Conservation (phyloP, 1,140 invertebrate genomes). For the honey bee (Apis mellifera) region Amel_HAv3.1 CM009937.2:7773001-7773500, state of each 20-base stretch:
- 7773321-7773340: conserved; percentile 90
- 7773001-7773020: neutral
- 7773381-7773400: neutral
- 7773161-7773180: neutral
- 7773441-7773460: too few relatives aligned
- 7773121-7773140: neutral
- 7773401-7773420: neutral
- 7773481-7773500: too few relatives aligned
- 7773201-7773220: conserved; percentile 98
- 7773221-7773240: conserved; percentile 98
- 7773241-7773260: conserved; percentile 96
- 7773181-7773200: conserved; percentile 70
- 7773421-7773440: neutral
- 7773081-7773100: neutral
- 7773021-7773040: neutral
- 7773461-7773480: too few relatives aligned
- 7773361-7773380: neutral
- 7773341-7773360: conserved; percentile 86
- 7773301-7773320: conserved; percentile 91
- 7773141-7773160: neutral
- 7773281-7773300: conserved; percentile 95
- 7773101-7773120: neutral
- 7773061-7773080: neutral
- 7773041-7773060: neutral
- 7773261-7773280: conserved; percentile 96